These are phyloP conservation scores for Lacerta bilineata DNA, from an alignment of 2,797 vertebrate species.

Conservation along the genomic window DNA sequence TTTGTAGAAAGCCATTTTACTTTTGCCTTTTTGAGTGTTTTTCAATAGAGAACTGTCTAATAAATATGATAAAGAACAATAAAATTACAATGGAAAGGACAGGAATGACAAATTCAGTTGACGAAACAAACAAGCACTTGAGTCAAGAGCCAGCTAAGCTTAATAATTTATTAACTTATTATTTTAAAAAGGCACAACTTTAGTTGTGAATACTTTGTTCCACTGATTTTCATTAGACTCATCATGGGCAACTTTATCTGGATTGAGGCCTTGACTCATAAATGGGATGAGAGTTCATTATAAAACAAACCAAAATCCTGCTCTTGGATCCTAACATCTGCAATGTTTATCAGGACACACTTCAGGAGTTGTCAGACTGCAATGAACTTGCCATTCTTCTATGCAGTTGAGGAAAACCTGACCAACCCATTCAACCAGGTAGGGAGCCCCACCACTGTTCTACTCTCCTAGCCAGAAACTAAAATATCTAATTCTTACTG, in stretches of 20 bases:
- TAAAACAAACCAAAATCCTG: background rate
- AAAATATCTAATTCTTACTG: background rate
- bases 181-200: background rate
- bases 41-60: background rate
- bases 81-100: background rate
- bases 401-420: background rate
- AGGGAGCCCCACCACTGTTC: background rate
- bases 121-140: background rate
- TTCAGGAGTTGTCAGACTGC: background rate
- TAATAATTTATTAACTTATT: background rate
- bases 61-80: constrained; percentile 13
- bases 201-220: background rate
- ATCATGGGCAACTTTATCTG: background rate
- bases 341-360: background rate
- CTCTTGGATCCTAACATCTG: background rate
- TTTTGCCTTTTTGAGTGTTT: background rate
- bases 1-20: background rate
- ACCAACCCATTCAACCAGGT: background rate
- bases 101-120: background rate
- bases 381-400: background rate
- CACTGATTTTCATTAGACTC: background rate
- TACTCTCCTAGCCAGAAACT: background rate
- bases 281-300: background rate
- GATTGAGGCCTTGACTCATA: constrained; percentile 11
- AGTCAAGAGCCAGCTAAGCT: background rate